Evolutionary conservation across 2,113 vertebrate species (phyloP), one percentile per base, ranked within the genome.

Genomic region (Plecotus auritus): DNA sequence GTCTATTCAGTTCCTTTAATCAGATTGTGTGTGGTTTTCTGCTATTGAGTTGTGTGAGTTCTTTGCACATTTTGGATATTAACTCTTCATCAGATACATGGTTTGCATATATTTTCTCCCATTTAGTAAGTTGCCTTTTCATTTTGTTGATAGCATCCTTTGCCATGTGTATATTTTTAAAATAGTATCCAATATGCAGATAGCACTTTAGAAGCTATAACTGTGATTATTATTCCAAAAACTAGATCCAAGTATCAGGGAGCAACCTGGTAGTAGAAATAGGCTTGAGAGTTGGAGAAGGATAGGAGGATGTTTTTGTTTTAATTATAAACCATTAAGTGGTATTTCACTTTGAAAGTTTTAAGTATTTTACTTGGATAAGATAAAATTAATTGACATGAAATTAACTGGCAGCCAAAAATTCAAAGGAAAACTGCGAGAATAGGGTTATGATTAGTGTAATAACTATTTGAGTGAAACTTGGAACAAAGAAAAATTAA

Each of bases 341-440:
- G 66, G 82, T 26, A 89, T 47, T 86, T 95, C 81, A 80, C 64
- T 85, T 94, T 93, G 73, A 86, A 93, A 84, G 16, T 83, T 83
- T 92, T 89, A 35, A 77, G 37, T 42, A 49, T 64, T 83, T 93
- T 89, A 32, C 59, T 67, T 78, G 54, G 70, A 64, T 88, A 93
- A 90, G 90, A 67, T 88, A 94, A 86, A 95, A 84, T 86, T 86
- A 91, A 91, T 67, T 94, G 23, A 42, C 84, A 82, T 86, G 47
- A 95, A 95, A 89, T 95, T 91, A 91, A 92, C 47, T 82, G 61
- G 61, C 54, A 92, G 69, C 61, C 89, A 86, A 90, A 92, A 32
- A 90, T 66, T 92, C 54, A 88, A 86, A 96, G 35, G 18, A 70
- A 96, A 95, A 90, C 69, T 67, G 23, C 37, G 26, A 92, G 49